These are phyloP conservation scores for Lycaena phlaeas DNA, from an alignment of 2,888 invertebrate species.

Conservation along the genomic window DNA sequence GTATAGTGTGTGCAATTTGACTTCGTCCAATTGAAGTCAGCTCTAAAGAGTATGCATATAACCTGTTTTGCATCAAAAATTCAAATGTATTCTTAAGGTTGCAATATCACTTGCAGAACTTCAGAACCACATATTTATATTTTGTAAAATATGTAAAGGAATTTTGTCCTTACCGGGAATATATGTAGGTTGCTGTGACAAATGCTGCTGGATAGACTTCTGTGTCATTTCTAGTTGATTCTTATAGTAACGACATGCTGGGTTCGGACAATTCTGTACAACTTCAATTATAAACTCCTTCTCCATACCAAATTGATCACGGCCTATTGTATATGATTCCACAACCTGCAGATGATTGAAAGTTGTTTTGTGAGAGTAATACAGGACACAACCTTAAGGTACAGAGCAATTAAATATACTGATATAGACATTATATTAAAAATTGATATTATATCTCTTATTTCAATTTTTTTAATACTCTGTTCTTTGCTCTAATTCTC, in stretches of 20 bases:
- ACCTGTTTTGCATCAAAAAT: too few relatives aligned
- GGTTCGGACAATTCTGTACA: slow-evolving; percentile 90
- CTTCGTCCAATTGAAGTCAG: too few relatives aligned
- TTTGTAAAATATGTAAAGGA: neutral
- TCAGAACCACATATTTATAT: neutral
- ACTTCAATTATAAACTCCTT: slow-evolving; percentile 92
- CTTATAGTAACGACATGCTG: slow-evolving; percentile 89
- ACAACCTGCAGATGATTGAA: slow-evolving; percentile 71
- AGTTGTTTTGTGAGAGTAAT: too few relatives aligned
- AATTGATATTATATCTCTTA: too few relatives aligned
- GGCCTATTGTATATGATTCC: slow-evolving; percentile 88
- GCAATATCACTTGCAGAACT: too few relatives aligned
- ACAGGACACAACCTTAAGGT: neutral
- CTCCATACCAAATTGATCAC: slow-evolving; percentile 90
- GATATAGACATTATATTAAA: too few relatives aligned
- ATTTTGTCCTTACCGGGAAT: slow-evolving; percentile 47
- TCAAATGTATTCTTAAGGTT: too few relatives aligned
- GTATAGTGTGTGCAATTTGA: too few relatives aligned
- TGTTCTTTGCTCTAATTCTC: too few relatives aligned
- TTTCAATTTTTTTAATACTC: too few relatives aligned
- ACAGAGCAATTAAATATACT: too few relatives aligned
- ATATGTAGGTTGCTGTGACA: slow-evolving; percentile 72
- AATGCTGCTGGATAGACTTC: slow-evolving; percentile 79
- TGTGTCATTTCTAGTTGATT: slow-evolving; percentile 83
- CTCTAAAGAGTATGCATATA: too few relatives aligned